Base-by-base conservation (phyloP, 2,797 vertebrate genomes). In the Pampus argenteus region DNA sequence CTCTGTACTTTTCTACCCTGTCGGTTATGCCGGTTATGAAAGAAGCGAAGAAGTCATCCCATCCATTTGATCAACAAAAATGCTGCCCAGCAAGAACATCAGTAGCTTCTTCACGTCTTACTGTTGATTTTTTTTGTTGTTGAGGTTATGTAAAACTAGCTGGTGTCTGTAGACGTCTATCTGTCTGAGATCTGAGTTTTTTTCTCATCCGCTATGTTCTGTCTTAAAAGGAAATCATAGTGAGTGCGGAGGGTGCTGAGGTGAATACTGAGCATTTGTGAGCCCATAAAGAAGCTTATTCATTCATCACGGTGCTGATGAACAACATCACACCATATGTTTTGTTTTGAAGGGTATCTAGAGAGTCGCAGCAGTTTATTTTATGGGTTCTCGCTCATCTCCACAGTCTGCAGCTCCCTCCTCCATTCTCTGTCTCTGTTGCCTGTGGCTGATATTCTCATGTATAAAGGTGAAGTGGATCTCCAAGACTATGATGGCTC, bases 21-120 rank as follows among this genome's bases (percentile, higher is more conserved):
- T n/a, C n/a, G n/a, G n/a, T n/a, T n/a, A n/a, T n/a, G n/a, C n/a
- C n/a, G n/a, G n/a, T n/a, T n/a, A n/a, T n/a, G n/a, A n/a, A n/a
- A n/a, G n/a, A 2, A 9, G 34, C 8, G 7, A 31, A 31, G 71
- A 80, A 76, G 36, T 28, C 59, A 23, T n/a, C 44, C 60, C 71
- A 23, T n/a, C 44, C 60, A 68, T 86, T 90, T 89, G 84, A 87
- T 88, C 87, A 83, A 63, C 62, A 52, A 56, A 56, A 72, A 61
- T 71, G 71, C 78, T 72, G 70, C 3, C 0, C 49, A 50, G 48
- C 3, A 3, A 64, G 69, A 76, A 76, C 66, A 78, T 72, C 52
- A 56, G 70, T 42, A 81, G 28, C 49, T 66, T 60, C 49, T 61
- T 71, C 86, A 78, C 60, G 56, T 86, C 50, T 63, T 28, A 13